Evolutionary conservation across 2,888 invertebrate species (phyloP).

Genomic region (Strigamia crassipes): DNA sequence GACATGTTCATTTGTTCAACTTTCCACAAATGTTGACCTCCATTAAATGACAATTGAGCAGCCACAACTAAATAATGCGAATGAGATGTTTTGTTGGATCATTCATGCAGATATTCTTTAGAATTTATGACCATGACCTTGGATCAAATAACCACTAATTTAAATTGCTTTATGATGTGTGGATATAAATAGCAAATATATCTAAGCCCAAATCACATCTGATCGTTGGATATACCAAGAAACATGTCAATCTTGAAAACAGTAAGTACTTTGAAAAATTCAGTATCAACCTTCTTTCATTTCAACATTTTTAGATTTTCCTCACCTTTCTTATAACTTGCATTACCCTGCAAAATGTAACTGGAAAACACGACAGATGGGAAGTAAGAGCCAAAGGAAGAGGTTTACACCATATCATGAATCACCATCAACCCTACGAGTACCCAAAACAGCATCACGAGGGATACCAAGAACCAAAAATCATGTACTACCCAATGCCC

Average conservation of each 20-base stretch:
- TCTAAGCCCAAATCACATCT: neutral
- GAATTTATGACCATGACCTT: neutral
- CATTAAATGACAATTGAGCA: neutral
- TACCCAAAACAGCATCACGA: neutral
- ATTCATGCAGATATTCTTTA: neutral
- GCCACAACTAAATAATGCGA: neutral
- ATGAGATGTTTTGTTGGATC: neutral
- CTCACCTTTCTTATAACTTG: neutral
- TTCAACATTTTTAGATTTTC: neutral
- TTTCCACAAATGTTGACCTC: conserved; percentile 2
- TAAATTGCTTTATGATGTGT: neutral
- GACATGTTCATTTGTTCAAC: neutral
- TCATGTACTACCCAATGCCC: neutral
- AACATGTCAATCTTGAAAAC: neutral
- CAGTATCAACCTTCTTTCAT: too few relatives aligned
- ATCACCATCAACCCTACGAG: neutral
- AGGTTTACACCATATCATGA: neutral
- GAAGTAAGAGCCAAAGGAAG: neutral
- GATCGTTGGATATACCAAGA: neutral
- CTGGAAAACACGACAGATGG: neutral
- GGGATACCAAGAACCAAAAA: neutral
- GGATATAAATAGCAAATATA: neutral
- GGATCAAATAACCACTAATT: neutral
- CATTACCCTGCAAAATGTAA: neutral
- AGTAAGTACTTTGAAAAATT: neutral